Percentiles rank a stretch among this genome's conserved stretches.
Conservation (phyloP, 2,113 vertebrate species). For the Triplophysa rosa region DNA sequence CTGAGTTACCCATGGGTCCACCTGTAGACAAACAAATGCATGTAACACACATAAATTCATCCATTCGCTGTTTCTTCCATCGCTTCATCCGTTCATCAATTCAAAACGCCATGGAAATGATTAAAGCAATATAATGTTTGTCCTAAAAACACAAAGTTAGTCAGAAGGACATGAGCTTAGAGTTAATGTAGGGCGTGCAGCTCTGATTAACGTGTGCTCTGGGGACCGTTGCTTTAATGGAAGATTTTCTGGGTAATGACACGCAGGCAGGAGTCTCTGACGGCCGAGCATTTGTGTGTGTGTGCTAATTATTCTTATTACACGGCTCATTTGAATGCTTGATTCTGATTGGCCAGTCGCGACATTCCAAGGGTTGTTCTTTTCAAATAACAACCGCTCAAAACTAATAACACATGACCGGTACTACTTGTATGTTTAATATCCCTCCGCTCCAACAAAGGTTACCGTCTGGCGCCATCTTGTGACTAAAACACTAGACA, state of each 20-base stretch:
- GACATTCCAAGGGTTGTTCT: no score
- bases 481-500: no score
- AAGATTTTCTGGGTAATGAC: conserved; percentile 44
- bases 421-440: no score
- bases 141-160: conserved; percentile 23
- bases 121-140: background rate
- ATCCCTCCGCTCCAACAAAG: no score
- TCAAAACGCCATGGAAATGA: background rate
- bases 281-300: conserved; percentile 1
- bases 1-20: conserved; percentile 89
- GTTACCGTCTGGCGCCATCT: no score
- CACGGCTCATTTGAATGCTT: no score
- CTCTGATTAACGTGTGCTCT: conserved; percentile 15
- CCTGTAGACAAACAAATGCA: conserved; percentile 64
- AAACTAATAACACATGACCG: no score
- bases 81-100: background rate
- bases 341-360: no score
- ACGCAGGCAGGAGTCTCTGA: conserved; percentile 28
- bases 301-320: conserved; percentile 43
- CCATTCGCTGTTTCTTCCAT: background rate
- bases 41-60: background rate
- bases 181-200: conserved; percentile 24
- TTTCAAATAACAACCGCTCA: no score
- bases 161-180: background rate
- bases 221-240: conserved; percentile 32